Evolutionary conservation across 64 coral and sea anemone genomes (phyloP), one percentile per base, ranked within the genome.

Genomic region (Exaiptasia diaphana): DNA sequence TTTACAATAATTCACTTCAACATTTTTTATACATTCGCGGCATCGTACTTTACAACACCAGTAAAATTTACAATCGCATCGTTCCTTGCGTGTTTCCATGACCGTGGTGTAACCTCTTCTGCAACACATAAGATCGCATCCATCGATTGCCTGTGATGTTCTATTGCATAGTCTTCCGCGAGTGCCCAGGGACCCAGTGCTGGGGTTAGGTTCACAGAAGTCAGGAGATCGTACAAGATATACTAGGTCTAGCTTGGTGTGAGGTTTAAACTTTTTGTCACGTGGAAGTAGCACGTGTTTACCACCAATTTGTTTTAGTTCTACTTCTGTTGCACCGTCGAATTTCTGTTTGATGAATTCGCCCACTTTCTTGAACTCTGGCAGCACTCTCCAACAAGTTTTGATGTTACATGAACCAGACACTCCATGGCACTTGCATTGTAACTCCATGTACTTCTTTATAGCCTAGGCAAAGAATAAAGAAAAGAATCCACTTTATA

Each of bases 371-470:
- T 76, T 44, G 14, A 99, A 92, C 1, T 82, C 48, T 28, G 95
- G 95, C 41, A 99, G 70, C 1, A 55, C 79, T 22, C 95, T 69
- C 95, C 95, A 99, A 49, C 95, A 99, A 1, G 95, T 99, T 67
- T 99, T 99, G 18, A 99, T 71, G 5, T 88, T 89, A 15, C 95
- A 99, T 5, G 79, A 91, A 11, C 95, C 95, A 24, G 89, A 99
- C 38, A 99, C 95, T 4, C 95, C 95, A 54, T 99, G 95, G 48
- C 95, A 99, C 60, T 99, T 99, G 38, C 89, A 99, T 36, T 78
- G 71, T 43, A 45, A 12, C 27, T 75, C 80, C 90, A 99, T 93
- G 38, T 64, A 59, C 50, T 76, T 46, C 35, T 64, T 46, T 2
- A 99, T 48, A 32, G 85, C 85, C 95, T 99, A 48, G 24, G 59